Evolutionary conservation across 2,797 vertebrate species (phyloP).

Genomic region (Protosalanx chinensis): DNA sequence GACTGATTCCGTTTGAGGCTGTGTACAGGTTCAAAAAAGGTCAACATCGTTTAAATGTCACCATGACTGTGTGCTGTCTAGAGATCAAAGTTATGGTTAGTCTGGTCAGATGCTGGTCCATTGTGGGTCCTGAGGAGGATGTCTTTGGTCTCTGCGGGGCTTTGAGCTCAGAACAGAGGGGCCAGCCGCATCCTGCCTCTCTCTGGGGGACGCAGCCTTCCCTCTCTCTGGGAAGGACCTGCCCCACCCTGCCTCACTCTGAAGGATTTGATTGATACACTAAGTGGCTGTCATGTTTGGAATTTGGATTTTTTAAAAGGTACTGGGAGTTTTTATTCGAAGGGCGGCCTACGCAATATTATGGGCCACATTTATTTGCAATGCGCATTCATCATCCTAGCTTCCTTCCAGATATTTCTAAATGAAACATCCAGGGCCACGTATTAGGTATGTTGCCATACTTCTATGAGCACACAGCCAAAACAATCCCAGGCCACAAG

Average conservation of each 20-base stretch:
- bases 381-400: constrained; percentile 1
- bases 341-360: background rate
- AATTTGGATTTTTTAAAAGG: no score
- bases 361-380: background rate
- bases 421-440: background rate
- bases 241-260: no score
- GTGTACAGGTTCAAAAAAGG: constrained; percentile 34
- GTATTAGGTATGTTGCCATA: no score
- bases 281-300: no score
- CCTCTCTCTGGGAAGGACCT: no score
- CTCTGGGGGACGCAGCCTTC: no score
- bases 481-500: background rate
- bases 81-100: constrained; percentile 55
- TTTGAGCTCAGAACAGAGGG: background rate
- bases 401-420: background rate
- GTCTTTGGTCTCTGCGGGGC: constrained; percentile 34
- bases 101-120: constrained; percentile 42
- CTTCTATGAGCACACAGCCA: no score
- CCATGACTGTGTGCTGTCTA: constrained; percentile 39
- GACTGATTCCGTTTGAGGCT: constrained; percentile 19
- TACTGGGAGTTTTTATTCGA: no score
- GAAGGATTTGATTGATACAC: no score
- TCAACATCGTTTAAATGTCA: constrained; percentile 56
- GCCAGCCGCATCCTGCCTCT: no score
- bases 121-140: constrained; percentile 41